Evolutionary conservation across 1,140 invertebrate species (phyloP).

Genomic region (Drosophila nikananu): DNA sequence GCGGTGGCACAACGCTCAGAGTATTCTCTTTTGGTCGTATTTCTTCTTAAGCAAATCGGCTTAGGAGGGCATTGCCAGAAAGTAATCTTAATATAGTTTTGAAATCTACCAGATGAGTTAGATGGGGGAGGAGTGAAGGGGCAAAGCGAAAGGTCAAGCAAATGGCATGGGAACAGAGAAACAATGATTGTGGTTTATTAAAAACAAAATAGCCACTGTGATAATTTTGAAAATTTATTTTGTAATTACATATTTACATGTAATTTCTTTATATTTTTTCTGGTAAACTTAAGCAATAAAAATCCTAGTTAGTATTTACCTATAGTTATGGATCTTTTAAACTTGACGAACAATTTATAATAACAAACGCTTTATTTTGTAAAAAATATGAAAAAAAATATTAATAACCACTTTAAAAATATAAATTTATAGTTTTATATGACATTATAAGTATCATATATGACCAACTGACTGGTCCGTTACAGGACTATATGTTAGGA

Average conservation of each 20-base stretch:
- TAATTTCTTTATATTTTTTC: too few species aligned
- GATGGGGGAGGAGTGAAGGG: not conserved
- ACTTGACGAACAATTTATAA: too few species aligned
- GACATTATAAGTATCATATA: too few species aligned
- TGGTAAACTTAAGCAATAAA: too few species aligned
- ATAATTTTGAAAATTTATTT: too few species aligned
- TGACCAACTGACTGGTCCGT: too few species aligned
- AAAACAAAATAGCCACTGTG: not conserved
- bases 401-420: too few species aligned
- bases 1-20: constrained; percentile 12
- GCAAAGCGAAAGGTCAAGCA: not conserved
- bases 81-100: constrained; percentile 36
- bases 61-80: constrained; percentile 51
- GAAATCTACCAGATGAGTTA: not conserved
- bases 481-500: too few species aligned
- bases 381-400: too few species aligned
- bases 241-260: too few species aligned
- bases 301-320: not conserved
- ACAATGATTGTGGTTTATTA: not conserved
- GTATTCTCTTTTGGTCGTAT: constrained; percentile 32
- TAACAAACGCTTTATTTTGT: too few species aligned
- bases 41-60: constrained; percentile 58
- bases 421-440: too few species aligned
- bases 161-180: not conserved
- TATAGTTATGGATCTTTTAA: not conserved